phyloP scores from a whole-genome alignment of 2,888 invertebrate species.

The Platerodrilus igneus region DNA sequence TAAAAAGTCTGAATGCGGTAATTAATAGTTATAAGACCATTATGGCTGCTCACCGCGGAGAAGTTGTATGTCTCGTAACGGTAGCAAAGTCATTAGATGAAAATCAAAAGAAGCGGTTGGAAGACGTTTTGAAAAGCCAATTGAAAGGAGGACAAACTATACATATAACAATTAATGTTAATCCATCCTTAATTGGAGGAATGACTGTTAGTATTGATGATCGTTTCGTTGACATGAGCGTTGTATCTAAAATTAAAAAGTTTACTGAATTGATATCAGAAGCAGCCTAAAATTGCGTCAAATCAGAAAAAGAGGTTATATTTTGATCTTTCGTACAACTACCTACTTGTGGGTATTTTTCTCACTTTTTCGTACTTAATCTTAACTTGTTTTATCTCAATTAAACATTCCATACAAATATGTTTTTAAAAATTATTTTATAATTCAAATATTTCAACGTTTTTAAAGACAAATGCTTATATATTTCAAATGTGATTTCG shows the following conservation, averaged over 20 bases:
- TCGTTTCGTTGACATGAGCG: constrained; percentile 95
- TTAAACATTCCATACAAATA: too few relatives aligned
- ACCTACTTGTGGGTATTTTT: too few relatives aligned
- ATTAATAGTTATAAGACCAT: constrained; percentile 81
- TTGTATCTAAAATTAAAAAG: constrained; percentile 85
- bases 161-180: constrained; percentile 73
- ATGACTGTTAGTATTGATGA: constrained; percentile 94
- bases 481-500: too few relatives aligned
- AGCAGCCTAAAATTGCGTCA: constrained; percentile 66
- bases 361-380: too few relatives aligned
- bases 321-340: too few relatives aligned
- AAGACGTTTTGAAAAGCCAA: constrained; percentile 80
- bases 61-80: too few relatives aligned
- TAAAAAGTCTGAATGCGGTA: constrained; percentile 72
- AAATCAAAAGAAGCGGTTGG: constrained; percentile 71
- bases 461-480: too few relatives aligned
- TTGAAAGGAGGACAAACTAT: constrained; percentile 78
- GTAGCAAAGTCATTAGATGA: constrained; percentile 88
- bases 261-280: constrained; percentile 77
- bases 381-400: too few relatives aligned
- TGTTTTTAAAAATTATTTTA: too few relatives aligned
- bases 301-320: too few relatives aligned
- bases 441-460: too few relatives aligned
- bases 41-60: constrained; percentile 96
- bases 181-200: constrained; percentile 86